These are phyloP conservation scores for Scrobipalpa costella DNA, from an alignment of 2,888 invertebrate genomes.

Conservation along the genomic window DNA sequence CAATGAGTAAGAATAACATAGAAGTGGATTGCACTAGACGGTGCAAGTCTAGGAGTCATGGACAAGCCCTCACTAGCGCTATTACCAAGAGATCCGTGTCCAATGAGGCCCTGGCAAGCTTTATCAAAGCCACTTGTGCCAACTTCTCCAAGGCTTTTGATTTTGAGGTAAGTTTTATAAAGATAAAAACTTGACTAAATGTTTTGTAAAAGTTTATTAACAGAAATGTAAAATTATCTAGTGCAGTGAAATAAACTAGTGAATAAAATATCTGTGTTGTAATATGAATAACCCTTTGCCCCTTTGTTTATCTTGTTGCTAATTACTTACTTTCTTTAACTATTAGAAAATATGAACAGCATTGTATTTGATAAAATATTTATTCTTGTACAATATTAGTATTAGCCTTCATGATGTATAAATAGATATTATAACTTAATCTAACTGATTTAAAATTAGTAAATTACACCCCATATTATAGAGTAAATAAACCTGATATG, in stretches of 20 bases:
- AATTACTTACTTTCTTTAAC: conserved; percentile 7
- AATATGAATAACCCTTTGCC: neutral
- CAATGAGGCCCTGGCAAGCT: conserved; percentile 81
- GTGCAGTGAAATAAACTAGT: neutral
- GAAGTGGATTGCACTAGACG: conserved; percentile 82
- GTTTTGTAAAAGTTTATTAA: neutral
- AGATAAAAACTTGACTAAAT: too few relatives aligned
- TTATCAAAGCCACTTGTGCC: conserved; percentile 80
- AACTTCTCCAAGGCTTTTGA: conserved; percentile 83
- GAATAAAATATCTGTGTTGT: too few relatives aligned
- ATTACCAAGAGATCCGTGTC: conserved; percentile 83
- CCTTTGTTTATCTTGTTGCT: conserved; percentile 16
- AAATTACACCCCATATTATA: too few relatives aligned
- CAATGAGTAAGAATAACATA: conserved; percentile 65
- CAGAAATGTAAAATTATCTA: too few relatives aligned
- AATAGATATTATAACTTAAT: too few relatives aligned
- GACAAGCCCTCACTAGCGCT: conserved; percentile 82
- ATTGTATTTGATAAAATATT: too few relatives aligned
- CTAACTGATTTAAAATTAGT: too few relatives aligned
- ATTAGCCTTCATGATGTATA: too few relatives aligned
- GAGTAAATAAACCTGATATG: too few relatives aligned
- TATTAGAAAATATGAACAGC: neutral
- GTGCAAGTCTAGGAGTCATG: conserved; percentile 81
- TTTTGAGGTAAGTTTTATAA: conserved; percentile 68
- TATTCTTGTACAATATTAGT: too few relatives aligned